A percentile compares a stretch with the other conserved stretches of the same genome.
phyloP scores from a whole-genome alignment of 2,888 invertebrate species.

The Leucoma salicis region DNA sequence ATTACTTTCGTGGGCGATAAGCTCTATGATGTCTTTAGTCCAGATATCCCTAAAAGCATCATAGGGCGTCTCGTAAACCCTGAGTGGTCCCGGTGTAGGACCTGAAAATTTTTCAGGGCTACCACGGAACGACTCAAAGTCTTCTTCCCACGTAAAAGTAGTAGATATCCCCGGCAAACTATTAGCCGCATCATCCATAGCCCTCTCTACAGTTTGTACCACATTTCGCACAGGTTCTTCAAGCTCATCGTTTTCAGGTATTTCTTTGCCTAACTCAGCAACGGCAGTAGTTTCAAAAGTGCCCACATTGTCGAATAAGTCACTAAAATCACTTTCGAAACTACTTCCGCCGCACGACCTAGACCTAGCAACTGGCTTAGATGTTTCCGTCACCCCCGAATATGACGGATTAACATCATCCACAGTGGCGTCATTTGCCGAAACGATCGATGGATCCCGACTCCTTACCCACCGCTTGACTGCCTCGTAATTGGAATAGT shows the following conservation, averaged over 20 bases:
- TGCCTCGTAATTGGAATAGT: no score
- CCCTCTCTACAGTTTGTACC: slow-evolving; percentile 13
- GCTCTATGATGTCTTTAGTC: slow-evolving; percentile 22
- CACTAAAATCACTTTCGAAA: neutral
- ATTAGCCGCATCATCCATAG: slow-evolving; percentile 25
- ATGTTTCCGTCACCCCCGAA: no score
- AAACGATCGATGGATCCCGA: no score
- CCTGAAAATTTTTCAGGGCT: slow-evolving; percentile 22
- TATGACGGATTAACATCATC: no score
- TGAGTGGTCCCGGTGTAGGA: slow-evolving; percentile 22
- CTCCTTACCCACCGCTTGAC: no score
- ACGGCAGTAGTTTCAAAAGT: slow-evolving; percentile 4
- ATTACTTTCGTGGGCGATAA: slow-evolving; percentile 28
- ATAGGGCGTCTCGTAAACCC: slow-evolving; percentile 20
- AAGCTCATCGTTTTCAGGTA: slow-evolving; percentile 24
- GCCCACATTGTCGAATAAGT: slow-evolving; percentile 14
- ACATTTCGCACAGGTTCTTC: slow-evolving; percentile 10
- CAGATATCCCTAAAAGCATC: slow-evolving; percentile 26
- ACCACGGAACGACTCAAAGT: slow-evolving; percentile 22
- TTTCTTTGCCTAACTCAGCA: neutral
- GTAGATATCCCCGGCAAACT: slow-evolving; percentile 7
- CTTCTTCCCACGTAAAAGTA: slow-evolving; percentile 12
- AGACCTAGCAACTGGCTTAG: no score
- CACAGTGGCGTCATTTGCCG: no score
- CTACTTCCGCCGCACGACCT: no score